These are phyloP conservation scores for Petroica traversi DNA, from an alignment of 2,113 vertebrate species.

Conservation along the genomic window DNA sequence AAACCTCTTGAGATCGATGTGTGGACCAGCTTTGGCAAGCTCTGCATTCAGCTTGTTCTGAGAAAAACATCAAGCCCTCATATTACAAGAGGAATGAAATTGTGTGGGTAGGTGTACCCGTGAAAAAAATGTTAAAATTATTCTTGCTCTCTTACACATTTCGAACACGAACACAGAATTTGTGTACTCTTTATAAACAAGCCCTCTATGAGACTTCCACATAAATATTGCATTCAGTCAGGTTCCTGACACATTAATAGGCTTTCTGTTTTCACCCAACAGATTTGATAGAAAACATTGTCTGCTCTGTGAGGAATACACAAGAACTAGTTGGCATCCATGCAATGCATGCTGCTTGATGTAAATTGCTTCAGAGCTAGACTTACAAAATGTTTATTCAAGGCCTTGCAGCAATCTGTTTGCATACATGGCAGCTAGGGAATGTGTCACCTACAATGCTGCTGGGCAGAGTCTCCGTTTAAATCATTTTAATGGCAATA, in stretches of 20 bases:
- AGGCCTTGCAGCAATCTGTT: constrained; percentile 50
- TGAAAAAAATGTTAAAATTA: neutral
- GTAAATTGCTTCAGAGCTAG: constrained; percentile 63
- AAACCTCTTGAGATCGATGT: neutral
- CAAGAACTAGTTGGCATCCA: constrained; percentile 58
- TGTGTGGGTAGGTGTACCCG: neutral
- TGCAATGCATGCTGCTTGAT: constrained; percentile 71
- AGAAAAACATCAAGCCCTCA: neutral
- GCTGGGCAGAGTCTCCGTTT: constrained; percentile 34
- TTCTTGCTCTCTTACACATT: neutral
- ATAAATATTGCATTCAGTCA: constrained; percentile 61
- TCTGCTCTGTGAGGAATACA: constrained; percentile 27
- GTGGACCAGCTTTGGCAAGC: neutral
- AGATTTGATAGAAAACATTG: constrained; percentile 66
- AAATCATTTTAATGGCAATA: constrained; percentile 59
- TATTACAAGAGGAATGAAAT: neutral
- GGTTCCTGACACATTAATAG: constrained; percentile 40
- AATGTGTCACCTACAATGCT: constrained; percentile 49
- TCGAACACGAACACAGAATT: neutral
- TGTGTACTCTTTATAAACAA: neutral
- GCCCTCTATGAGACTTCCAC: neutral
- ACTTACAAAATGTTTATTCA: constrained; percentile 71
- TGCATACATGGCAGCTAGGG: constrained; percentile 65
- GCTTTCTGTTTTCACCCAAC: constrained; percentile 46
- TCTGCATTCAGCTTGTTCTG: neutral